These are phyloP conservation scores for Drosophila baimaii DNA, from an alignment of 1,140 invertebrate genomes.

Conservation along the genomic window DNA sequence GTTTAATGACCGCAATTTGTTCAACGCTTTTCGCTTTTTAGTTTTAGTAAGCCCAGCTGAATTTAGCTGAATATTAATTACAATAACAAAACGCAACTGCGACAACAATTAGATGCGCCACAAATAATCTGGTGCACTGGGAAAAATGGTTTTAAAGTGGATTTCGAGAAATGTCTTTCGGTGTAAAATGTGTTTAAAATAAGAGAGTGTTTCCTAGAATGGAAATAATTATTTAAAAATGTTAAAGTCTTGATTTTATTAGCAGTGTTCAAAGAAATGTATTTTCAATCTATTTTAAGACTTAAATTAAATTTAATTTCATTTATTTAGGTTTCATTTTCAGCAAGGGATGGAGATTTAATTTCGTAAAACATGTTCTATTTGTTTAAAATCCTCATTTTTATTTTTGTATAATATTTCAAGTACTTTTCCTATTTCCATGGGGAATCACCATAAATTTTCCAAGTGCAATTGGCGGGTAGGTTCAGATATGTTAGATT, in stretches of 20 bases:
- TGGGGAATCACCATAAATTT: not conserved
- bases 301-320: not conserved
- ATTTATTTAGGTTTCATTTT: too few species aligned
- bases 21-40: constrained; percentile 72
- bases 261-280: not conserved
- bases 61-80: constrained; percentile 77
- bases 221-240: not conserved
- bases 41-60: constrained; percentile 39
- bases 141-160: not conserved
- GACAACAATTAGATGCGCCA: constrained; percentile 80
- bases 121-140: constrained; percentile 28
- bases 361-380: too few species aligned
- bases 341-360: not conserved
- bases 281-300: too few species aligned
- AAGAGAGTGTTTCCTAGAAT: too few species aligned
- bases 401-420: not conserved
- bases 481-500: constrained; percentile 5
- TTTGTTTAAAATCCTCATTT: too few species aligned
- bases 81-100: constrained; percentile 75
- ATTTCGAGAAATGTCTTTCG: not conserved
- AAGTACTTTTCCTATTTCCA: not conserved
- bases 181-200: not conserved
- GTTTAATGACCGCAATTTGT: constrained; percentile 84
- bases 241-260: too few species aligned
- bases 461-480: not conserved